These are phyloP conservation scores for Hippocampus barbouri DNA, from an alignment of 2,113 vertebrate genomes.

Conservation along the genomic window DNA sequence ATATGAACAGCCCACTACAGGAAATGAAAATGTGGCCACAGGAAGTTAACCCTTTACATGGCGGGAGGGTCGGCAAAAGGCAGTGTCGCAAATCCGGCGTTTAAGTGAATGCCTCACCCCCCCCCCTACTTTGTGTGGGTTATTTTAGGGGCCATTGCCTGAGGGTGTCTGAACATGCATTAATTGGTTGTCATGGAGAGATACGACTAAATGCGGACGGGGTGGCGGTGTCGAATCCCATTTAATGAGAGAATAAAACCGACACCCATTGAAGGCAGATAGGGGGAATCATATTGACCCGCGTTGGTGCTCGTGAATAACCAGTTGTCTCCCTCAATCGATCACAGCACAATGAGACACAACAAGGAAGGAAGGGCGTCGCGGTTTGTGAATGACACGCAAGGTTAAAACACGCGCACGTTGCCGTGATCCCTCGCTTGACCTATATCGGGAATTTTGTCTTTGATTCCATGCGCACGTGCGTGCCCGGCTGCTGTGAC, in stretches of 20 bases:
- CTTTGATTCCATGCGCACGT: slow-evolving; percentile 18
- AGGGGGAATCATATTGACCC: slow-evolving; percentile 62
- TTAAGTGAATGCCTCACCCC: slow-evolving; percentile 34
- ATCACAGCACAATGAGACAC: slow-evolving; percentile 61
- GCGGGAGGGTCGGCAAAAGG: neutral
- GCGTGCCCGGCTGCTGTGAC: slow-evolving; percentile 12
- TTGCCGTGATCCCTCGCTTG: slow-evolving; percentile 9
- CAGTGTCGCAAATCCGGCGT: slow-evolving; percentile 8
- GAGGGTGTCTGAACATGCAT: slow-evolving; percentile 57
- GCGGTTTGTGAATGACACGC: slow-evolving; percentile 61
- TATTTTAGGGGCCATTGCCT: slow-evolving; percentile 53
- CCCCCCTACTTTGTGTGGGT: slow-evolving; percentile 42
- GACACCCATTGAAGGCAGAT: slow-evolving; percentile 59
- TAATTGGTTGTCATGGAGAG: slow-evolving; percentile 70
- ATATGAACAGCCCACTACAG: slow-evolving; percentile 74
- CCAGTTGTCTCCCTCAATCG: slow-evolving; percentile 63
- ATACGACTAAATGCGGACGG: slow-evolving; percentile 54
- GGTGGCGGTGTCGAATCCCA: slow-evolving; percentile 56
- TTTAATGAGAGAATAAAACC: slow-evolving; percentile 68
- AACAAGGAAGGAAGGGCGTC: slow-evolving; percentile 36
- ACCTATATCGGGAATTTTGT: slow-evolving; percentile 19
- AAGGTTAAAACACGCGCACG: slow-evolving; percentile 57
- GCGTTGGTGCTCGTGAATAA: slow-evolving; percentile 63
- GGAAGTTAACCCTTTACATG: slow-evolving; percentile 67
- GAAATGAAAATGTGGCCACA: slow-evolving; percentile 74